Evolutionary conservation across 2,797 vertebrate genomes (phyloP), one percentile per base, ranked within the genome.

Genomic region (Amblyopsis hoosieri): DNA sequence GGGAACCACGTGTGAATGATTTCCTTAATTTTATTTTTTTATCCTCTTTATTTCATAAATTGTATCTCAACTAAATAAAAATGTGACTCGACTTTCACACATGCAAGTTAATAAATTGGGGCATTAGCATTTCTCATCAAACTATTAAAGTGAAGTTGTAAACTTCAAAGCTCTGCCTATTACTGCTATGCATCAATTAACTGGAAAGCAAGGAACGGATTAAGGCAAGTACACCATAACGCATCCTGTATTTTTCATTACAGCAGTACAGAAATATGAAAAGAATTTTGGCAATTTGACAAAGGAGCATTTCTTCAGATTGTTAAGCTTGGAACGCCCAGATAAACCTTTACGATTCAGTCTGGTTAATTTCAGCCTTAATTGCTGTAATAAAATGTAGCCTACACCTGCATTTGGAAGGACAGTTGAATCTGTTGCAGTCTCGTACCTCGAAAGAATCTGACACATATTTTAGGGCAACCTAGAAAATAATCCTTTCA

Each of bases 201-300:
- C 58, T 64, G 57, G 37, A 37, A 48, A 68, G 61, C 3, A 45
- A 59, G 57, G 62, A 72, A 60, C 54, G 65, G 67, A 75, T 80
- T 80, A 74, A 57, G 47, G 68, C 83, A 81, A 84, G 79, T 89
- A 74, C 88, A 81, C 67, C 45, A 60, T 58, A 60, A 55, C 53
- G 75, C 66, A 75, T 86, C 84, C 82, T 86, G 77, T 76, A 72
- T 68, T 48, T 79, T 66, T 64, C 62, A 61, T 89, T 87, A 84
- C 87, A 83, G 76, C 78, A 85, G 78, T 79, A 76, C 46, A 19
- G 74, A 83, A 87, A 81, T 79, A 91, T 90, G 84, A 59, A 12
- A 75, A 67, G 89, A 93, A 92, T 92, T 85, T 87, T 85, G 85
- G 87, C 85, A 56, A 67, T 76, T 79, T 82, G 81, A 85, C 84